Percentiles rank a stretch among this genome's conserved stretches.
phyloP scores from a whole-genome alignment of 2,113 vertebrate species.

The Callipepla californica region DNA sequence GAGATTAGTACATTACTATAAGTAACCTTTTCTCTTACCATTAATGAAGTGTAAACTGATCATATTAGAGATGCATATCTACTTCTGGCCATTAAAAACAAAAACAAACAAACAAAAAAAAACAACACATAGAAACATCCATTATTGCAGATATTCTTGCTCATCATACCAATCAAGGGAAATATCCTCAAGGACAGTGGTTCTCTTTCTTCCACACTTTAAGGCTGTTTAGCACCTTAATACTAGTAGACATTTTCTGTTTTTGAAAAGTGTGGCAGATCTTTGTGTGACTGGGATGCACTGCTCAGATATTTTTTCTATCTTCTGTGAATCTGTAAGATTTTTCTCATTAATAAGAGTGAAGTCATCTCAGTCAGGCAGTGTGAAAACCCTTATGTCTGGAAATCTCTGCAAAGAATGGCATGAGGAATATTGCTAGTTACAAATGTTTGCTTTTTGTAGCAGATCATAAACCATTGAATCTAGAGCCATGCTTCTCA shows the following conservation, averaged over 20 bases:
- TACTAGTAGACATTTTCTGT: background rate
- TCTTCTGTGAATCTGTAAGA: background rate
- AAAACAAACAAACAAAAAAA: background rate
- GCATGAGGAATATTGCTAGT: background rate
- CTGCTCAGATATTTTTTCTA: background rate
- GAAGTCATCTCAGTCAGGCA: background rate
- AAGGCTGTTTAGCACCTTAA: background rate
- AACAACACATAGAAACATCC: too few relatives aligned
- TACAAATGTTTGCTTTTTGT: background rate
- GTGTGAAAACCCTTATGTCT: background rate
- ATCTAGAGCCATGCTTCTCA: background rate
- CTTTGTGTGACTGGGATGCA: background rate
- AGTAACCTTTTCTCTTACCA: background rate
- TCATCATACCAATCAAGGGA: background rate
- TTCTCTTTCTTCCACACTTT: rapidly evolving
- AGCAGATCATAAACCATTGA: background rate
- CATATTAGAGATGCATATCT: background rate
- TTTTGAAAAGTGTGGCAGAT: background rate
- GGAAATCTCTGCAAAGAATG: background rate
- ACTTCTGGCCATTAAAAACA: background rate
- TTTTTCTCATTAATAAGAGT: background rate
- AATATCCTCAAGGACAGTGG: background rate
- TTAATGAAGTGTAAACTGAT: background rate
- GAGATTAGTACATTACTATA: background rate
- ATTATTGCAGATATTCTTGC: background rate